Evolutionary conservation across 2,797 vertebrate genomes (phyloP).

Genomic region (Platyrinchus mystaceus): DNA sequence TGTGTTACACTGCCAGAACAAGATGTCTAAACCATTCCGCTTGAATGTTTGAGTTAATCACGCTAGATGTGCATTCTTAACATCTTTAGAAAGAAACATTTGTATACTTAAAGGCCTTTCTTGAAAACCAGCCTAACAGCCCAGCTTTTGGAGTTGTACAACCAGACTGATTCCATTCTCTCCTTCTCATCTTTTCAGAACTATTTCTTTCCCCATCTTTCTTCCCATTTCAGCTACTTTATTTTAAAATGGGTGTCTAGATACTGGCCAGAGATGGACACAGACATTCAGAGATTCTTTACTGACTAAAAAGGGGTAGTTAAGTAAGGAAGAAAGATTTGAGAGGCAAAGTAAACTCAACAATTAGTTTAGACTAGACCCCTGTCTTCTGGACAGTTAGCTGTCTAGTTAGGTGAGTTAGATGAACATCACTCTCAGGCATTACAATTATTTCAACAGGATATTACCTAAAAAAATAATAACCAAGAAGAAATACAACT

Average conservation of each 20-base stretch:
- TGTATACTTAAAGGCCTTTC: neutral
- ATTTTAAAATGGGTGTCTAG: neutral
- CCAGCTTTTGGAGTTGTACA: neutral
- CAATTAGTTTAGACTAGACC: neutral
- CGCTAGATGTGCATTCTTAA: neutral
- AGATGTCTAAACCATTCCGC: neutral
- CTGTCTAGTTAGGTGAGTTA: neutral
- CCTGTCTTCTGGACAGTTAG: neutral
- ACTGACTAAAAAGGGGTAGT: neutral
- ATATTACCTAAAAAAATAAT: neutral
- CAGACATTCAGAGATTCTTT: neutral
- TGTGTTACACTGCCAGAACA: neutral
- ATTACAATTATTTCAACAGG: neutral
- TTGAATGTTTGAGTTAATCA: slow-evolving; percentile 8
- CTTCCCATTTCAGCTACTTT: neutral
- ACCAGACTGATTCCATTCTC: neutral
- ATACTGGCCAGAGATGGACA: neutral
- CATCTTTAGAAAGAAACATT: neutral
- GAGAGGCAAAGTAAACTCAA: neutral
- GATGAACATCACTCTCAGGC: neutral
- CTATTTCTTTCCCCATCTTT: neutral
- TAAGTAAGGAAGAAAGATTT: neutral
- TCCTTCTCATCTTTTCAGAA: neutral
- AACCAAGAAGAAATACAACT: neutral
- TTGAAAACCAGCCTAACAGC: neutral